phyloP scores from a whole-genome alignment of 53 echinoderm and acorn worm genomes.

The Stichopus horrens region DNA sequence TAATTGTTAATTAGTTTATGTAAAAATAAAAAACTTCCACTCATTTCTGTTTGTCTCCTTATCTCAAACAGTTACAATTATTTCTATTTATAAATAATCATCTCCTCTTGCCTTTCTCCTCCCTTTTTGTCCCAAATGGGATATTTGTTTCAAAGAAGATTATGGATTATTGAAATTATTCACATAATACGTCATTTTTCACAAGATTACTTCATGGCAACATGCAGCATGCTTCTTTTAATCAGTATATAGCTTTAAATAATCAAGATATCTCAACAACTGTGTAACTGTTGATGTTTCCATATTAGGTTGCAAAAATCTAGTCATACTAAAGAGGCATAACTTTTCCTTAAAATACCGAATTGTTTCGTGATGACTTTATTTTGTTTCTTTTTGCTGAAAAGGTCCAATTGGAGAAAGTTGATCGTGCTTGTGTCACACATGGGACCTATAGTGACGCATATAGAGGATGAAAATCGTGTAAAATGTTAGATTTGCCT shows the following conservation, averaged over 20 bases:
- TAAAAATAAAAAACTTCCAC: too few species aligned
- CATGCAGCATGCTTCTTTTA: not conserved
- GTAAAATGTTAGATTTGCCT: not conserved
- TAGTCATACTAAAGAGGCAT: not conserved
- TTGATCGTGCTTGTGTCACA: not conserved
- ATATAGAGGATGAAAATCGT: not conserved
- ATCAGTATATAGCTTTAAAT: constrained; percentile 1
- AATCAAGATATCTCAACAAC: not conserved
- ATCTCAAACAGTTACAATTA: too few species aligned
- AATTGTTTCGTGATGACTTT: not conserved
- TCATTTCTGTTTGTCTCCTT: too few species aligned
- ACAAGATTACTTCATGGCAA: too few species aligned
- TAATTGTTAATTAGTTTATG: too few species aligned
- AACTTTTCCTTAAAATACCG: not conserved
- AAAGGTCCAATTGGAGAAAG: not conserved
- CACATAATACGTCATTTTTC: too few species aligned
- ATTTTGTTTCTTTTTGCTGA: not conserved
- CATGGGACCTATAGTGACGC: constrained; percentile 1
- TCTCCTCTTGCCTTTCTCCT: too few species aligned
- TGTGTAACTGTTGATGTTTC: not conserved
- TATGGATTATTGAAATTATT: too few species aligned
- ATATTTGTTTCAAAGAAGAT: too few species aligned
- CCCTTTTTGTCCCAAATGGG: too few species aligned
- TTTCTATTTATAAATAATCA: too few species aligned
- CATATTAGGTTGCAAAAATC: not conserved